These are phyloP conservation scores for Bettongia penicillata DNA, from an alignment of 2,113 vertebrate genomes.

Conservation along the genomic window DNA sequence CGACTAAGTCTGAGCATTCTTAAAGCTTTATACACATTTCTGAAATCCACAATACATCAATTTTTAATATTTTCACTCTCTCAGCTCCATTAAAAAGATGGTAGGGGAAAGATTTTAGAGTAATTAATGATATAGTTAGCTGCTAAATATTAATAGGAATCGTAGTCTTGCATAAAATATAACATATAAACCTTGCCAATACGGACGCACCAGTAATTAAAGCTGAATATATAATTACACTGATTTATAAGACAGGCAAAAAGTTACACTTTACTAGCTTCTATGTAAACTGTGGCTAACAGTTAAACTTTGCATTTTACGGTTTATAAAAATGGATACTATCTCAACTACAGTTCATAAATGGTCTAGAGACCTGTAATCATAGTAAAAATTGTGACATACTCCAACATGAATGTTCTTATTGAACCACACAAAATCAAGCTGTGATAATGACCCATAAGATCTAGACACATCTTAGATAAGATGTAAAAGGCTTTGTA, in stretches of 20 bases:
- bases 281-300: constrained; percentile 89
- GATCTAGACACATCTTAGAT: constrained; percentile 22
- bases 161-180: constrained; percentile 97
- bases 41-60: constrained; percentile 95
- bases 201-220: constrained; percentile 95
- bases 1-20: constrained; percentile 87
- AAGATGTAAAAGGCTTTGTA: neutral
- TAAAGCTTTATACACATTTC: constrained; percentile 90
- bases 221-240: constrained; percentile 93
- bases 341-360: constrained; percentile 87
- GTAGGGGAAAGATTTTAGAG: constrained; percentile 94
- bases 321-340: constrained; percentile 87
- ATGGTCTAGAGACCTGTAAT: constrained; percentile 84
- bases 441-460: constrained; percentile 73
- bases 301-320: constrained; percentile 89
- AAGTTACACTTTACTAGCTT: constrained; percentile 90
- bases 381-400: constrained; percentile 80
- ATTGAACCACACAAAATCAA: constrained; percentile 68
- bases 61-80: constrained; percentile 94
- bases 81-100: constrained; percentile 95
- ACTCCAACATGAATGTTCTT: constrained; percentile 74
- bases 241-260: constrained; percentile 94
- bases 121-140: constrained; percentile 99
- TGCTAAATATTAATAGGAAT: constrained; percentile 99
- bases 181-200: constrained; percentile 95